Conservation (phyloP, 2,888 invertebrate genomes). For the Cerceris ruficornis region DNA sequence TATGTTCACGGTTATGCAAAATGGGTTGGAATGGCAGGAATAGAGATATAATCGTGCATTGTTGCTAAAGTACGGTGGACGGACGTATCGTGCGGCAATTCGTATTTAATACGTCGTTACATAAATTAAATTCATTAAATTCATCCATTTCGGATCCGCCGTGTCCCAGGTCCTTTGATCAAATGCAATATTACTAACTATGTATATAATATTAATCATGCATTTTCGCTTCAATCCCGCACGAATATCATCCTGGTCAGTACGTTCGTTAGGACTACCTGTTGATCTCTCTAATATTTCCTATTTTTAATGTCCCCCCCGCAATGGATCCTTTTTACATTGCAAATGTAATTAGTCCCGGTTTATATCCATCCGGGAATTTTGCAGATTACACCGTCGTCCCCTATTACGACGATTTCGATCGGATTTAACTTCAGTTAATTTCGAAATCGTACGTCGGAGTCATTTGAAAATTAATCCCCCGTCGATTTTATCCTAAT, state of each 20-base stretch:
- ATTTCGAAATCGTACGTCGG: constrained; percentile 22
- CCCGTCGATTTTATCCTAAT: constrained; percentile 23
- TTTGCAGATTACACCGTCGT: constrained; percentile 26
- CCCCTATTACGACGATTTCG: constrained; percentile 41
- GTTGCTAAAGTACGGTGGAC: not conserved
- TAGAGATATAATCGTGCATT: not conserved
- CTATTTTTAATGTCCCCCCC: constrained; percentile 5
- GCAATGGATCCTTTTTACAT: constrained; percentile 24
- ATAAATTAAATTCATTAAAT: constrained; percentile 41
- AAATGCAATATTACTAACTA: not conserved
- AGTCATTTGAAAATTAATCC: not conserved
- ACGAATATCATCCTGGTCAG: not conserved
- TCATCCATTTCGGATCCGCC: constrained; percentile 3
- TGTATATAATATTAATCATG: constrained; percentile 21
- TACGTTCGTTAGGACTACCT: constrained; percentile 29
- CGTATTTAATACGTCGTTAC: constrained; percentile 34
- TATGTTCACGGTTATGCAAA: not conserved
- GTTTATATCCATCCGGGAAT: constrained; percentile 10
- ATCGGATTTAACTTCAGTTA: constrained; percentile 36
- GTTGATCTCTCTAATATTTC: constrained; percentile 38
- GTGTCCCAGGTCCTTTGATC: constrained; percentile 18
- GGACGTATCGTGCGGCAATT: not conserved
- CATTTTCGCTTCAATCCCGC: not conserved
- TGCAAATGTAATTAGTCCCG: constrained; percentile 39
- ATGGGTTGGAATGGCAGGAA: not conserved